These are phyloP conservation scores for Elachura formosa DNA, from an alignment of 2,113 vertebrate genomes.

Conservation along the genomic window DNA sequence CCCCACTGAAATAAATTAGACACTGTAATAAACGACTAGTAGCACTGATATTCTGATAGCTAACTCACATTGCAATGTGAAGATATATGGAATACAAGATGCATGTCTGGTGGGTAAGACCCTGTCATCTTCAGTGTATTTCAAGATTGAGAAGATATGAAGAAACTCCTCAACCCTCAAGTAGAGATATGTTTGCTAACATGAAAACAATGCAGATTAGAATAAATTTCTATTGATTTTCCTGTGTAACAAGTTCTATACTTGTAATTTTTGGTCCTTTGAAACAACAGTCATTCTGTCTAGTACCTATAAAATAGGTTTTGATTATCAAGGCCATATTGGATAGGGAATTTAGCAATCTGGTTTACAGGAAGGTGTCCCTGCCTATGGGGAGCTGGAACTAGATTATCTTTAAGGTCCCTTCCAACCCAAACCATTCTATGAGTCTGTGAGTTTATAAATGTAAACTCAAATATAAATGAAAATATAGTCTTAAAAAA, in stretches of 20 bases:
- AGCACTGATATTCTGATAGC: neutral
- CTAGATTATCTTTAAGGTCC: neutral
- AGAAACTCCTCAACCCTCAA: neutral
- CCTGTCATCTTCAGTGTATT: neutral
- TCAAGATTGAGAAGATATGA: neutral
- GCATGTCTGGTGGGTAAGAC: neutral
- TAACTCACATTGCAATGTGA: neutral
- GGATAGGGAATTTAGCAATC: neutral
- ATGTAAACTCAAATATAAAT: no score
- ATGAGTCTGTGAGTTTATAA: neutral
- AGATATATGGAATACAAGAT: neutral
- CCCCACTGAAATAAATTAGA: neutral
- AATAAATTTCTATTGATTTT: neutral
- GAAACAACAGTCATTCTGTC: neutral
- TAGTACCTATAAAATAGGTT: neutral
- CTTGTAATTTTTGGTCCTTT: neutral
- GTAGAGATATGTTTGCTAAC: neutral
- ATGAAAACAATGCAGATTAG: neutral
- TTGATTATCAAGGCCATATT: neutral
- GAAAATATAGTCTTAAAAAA: no score
- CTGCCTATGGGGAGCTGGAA: neutral
- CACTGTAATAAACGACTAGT: neutral
- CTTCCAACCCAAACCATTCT: neutral
- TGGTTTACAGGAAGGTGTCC: neutral
- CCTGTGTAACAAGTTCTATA: neutral